Base-by-base conservation (phyloP, 2,113 vertebrate genomes). In the Marcusenius ussheri region DNA sequence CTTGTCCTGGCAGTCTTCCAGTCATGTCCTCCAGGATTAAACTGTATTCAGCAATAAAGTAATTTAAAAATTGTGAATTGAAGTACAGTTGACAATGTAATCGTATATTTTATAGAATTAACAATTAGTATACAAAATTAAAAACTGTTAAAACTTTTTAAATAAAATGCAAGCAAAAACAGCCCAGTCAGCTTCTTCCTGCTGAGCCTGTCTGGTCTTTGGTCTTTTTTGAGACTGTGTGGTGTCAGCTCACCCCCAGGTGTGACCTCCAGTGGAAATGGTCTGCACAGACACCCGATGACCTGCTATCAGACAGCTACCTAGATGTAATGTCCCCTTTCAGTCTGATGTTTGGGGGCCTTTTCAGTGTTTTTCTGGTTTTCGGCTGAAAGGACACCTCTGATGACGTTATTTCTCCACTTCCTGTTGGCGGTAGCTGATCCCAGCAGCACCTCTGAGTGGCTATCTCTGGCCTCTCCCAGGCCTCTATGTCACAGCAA, bases 401-500 rank as follows among this genome's bases (percentile, higher is more conserved):
- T n/a, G 58, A 66, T 17, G 0, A 66, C 3, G 24, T 10, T 27
- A 66, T 31, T 27, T 27, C 62, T 27, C n/a, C n/a, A 27, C n/a
- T 27, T 27, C n/a, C 10, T 11, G 9, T 27, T 7, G n/a, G 3
- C n/a, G n/a, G 62, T 31, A 31, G 9, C 9, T 13, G 62, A 31
- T 31, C 13, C 62, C 62, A 31, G 1, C 62, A 5, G 2, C 2
- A 5, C 19, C 51, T 53, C 5, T 53, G 53, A 56, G 5, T 56
- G 53, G 58, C 10, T 9, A 62, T 49, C 88, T 50, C 49, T 13
- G 49, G 49, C 49, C 49, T 11, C 10, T 35, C n/a, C 42, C 45
- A 39, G 42, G 9, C 10, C 0, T 74, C 42, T n/a, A 2, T 24
- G 62, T 96, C 92, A 96, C 89, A 96, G 93, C 53, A 96, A 95